Evolutionary conservation across 35 echinoderm and acorn worm genomes (phyloP), one percentile per base, ranked within the genome.

Genomic region (Apostichopus japonicus): DNA sequence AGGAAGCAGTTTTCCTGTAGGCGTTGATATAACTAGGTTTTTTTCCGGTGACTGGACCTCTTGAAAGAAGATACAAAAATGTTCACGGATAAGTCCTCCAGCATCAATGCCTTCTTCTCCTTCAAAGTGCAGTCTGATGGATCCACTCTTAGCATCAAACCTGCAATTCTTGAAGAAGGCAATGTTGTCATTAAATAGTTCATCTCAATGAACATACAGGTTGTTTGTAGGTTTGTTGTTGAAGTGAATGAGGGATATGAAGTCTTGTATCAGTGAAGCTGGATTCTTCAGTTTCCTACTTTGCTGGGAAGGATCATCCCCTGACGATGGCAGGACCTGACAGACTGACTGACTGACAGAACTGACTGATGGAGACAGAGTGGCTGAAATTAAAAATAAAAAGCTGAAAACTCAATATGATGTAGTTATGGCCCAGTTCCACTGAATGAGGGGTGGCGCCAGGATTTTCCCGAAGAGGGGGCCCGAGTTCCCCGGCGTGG

Each of bases 91-190:
- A 9, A 78, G 33, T 9, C 77, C 77, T 24, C 77, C 77, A 11
- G 77, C 77, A 44, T 78, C 77, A 44, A 78, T 44, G 21, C 77
- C 77, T 17, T 78, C n/a, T n/a, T n/a, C 77, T 24, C 77, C 77
- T 25, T 83, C 21, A 83, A 83, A 83, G 7, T 83, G 22, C 25
- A 83, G 54, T 51, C 80, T 51, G 51, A 44, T 16, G 5, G 80
- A 33, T 10, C 80, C 80, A 17, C 51, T 17, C 19, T 53, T 83
- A 10, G 80, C 23, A 56, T 83, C 23, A 56, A 83, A 83, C 23
- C 24, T 83, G 8, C 10, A 14, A 8, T 83, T 83, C 24, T 83
- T 83, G 11, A 83, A 83, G 17, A 83, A 83, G 6, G 80, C 51
- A 8, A 83, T 53, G 51, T 83, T 83, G 19, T 83, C 80, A 8